Conservation (phyloP, 2,888 invertebrate genomes). For the Macaria liturata region DNA sequence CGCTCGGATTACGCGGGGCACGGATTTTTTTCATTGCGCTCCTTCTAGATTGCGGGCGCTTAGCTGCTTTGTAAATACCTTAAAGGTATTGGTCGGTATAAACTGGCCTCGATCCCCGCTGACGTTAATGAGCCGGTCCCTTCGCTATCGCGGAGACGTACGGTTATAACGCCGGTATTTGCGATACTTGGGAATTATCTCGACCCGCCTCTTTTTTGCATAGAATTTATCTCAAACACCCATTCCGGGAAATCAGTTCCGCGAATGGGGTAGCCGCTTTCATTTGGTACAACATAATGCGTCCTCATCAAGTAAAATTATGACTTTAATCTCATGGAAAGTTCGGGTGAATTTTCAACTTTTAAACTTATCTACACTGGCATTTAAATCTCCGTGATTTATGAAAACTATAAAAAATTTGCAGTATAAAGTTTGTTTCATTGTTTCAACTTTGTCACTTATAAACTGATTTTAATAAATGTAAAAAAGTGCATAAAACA, state of each 20-base stretch:
- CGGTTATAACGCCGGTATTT: conserved; percentile 64
- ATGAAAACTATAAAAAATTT: conserved; percentile 72
- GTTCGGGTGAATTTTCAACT: conserved; percentile 62
- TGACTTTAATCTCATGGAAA: conserved; percentile 75
- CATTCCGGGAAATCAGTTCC: conserved; percentile 59
- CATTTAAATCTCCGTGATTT: conserved; percentile 73
- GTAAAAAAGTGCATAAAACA: conserved; percentile 27
- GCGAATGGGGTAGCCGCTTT: conserved; percentile 39
- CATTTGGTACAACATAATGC: conserved; percentile 27
- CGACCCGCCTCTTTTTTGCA: conserved; percentile 48
- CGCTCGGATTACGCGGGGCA: conserved; percentile 65
- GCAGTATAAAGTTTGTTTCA: conserved; percentile 66
- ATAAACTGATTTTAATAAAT: conserved; percentile 48
- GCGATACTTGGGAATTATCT: conserved; percentile 64
- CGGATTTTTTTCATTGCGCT: conserved; percentile 64
- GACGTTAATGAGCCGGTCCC: conserved; percentile 77
- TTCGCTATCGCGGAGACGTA: conserved; percentile 74
- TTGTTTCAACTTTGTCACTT: conserved; percentile 60
- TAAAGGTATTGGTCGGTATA: conserved; percentile 76
- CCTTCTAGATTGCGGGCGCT: conserved; percentile 65
- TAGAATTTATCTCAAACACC: conserved; percentile 53
- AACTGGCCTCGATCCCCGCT: conserved; percentile 68
- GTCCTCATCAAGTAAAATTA: conserved; percentile 68
- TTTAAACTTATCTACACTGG: conserved; percentile 62
- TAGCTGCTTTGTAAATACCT: conserved; percentile 77